Evolutionary conservation across 2,888 invertebrate genomes (phyloP), one percentile per base, ranked within the genome.

Genomic region (Drosophila prostipennis): DNA sequence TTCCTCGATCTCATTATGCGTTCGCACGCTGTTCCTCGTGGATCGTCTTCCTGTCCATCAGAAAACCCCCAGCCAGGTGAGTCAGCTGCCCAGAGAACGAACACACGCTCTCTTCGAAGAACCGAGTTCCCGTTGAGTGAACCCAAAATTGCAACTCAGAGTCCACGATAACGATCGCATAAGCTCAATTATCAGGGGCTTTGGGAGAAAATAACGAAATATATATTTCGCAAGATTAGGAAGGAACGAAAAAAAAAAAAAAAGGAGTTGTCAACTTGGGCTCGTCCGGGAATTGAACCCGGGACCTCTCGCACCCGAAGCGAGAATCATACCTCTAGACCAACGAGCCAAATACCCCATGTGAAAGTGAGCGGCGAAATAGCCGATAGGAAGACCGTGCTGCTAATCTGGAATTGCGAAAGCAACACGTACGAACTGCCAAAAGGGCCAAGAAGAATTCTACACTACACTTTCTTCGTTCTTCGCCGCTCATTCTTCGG

Each of bases 241-340:
- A 10, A 11, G 11, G 13, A 19, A 10, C 1, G 26, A 7, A 48
- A 29, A 37, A 19, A 19, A 19, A 19, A 19, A 10, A 2, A 54
- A 56, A 37, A 58, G 26, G 37, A 48, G 29, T 42, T 11, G 56
- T 8, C 2, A n/a, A 46, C 52, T 58, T 76, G 87, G 87, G 86
- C 89, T 89, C 89, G 86, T 87, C 89, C 83, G 89, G 89, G 89
- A 90, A 74, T 90, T 90, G 90, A 90, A 90, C 90, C 89, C 89
- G 89, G 89, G 87, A 87, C 87, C 89, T 89, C 89, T 90, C 89
- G 90, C 90, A 90, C 87, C 90, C 90, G 89, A 87, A 89, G 89
- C 90, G 87, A 89, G 79, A 89, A 89, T 89, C 89, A 82, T 89
- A 89, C 87, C 89, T 74, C 89, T 89, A 83, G 89, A 89, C 90